phyloP scores from a whole-genome alignment of 2,113 vertebrate species.

The Hippocampus comes region DNA sequence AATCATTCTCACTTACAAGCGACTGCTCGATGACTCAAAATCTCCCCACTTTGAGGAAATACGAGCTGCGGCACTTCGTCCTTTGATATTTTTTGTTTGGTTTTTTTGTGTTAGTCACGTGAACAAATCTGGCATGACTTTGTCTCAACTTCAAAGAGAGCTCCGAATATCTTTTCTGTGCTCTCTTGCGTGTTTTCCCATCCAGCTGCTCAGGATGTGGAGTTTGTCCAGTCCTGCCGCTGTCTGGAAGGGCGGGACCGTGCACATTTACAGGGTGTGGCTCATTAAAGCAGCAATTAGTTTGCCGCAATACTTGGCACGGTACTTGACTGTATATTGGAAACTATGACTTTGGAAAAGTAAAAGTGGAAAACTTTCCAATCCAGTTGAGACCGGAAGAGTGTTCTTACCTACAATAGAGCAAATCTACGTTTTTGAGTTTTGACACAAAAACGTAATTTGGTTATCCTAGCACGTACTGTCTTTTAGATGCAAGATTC shows the following conservation, averaged over 20 bases:
- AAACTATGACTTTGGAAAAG: not conserved
- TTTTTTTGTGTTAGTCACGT: not conserved
- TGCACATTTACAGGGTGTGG: constrained; percentile 41
- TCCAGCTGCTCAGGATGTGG: constrained; percentile 58
- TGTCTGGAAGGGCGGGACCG: constrained; percentile 45
- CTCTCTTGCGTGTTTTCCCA: constrained; percentile 33
- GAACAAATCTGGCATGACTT: not conserved
- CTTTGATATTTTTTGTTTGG: not conserved
- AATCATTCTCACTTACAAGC: not conserved
- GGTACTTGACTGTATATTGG: not conserved
- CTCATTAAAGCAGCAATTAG: constrained; percentile 23
- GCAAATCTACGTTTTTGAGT: too few species aligned
- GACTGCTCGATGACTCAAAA: not conserved
- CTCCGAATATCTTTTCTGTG: constrained; percentile 10
- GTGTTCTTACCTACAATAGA: not conserved
- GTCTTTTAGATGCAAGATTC: not conserved
- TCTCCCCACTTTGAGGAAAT: not conserved
- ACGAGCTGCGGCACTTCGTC: not conserved
- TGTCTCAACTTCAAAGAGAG: not conserved
- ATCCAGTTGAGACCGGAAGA: not conserved
- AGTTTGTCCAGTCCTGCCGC: constrained; percentile 40
- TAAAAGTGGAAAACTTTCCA: not conserved
- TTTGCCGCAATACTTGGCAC: not conserved
- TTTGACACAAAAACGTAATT: not conserved
- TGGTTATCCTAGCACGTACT: not conserved